Conservation (phyloP, 1,140 invertebrate genomes). For the Bombus haemorrhoidalis region DNA sequence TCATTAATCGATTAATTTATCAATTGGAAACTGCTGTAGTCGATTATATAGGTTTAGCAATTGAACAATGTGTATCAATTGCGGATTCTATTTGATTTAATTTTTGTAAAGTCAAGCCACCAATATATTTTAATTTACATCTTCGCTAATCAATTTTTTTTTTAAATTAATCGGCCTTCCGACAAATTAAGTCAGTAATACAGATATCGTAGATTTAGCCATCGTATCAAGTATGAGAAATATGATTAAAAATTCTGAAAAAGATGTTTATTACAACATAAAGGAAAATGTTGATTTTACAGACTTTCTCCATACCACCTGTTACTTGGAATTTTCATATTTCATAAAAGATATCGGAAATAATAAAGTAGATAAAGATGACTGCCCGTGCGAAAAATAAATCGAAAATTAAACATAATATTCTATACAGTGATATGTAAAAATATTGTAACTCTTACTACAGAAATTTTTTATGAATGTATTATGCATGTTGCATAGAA, state of each 20-base stretch:
- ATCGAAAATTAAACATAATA: not conserved
- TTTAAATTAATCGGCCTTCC: not conserved
- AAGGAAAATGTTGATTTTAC: not conserved
- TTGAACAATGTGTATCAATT: not conserved
- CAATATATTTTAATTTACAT: not conserved
- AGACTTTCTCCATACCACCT: not conserved
- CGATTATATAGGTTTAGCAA: not conserved
- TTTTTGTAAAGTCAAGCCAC: not conserved
- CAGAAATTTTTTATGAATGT: no score
- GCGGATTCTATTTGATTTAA: not conserved
- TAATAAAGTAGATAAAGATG: not conserved
- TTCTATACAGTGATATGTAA: no score
- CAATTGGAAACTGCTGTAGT: not conserved
- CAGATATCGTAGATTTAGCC: not conserved
- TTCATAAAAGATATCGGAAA: not conserved
- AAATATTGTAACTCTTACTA: no score
- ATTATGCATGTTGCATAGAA: no score
- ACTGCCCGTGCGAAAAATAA: not conserved
- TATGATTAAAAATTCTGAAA: not conserved
- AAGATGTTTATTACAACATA: not conserved
- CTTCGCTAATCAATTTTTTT: not conserved
- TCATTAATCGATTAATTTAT: not conserved
- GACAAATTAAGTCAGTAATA: not conserved
- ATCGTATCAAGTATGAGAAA: not conserved
- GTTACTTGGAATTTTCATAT: not conserved